A percentile compares a stretch with the other conserved stretches of the same genome.
phyloP scores from a whole-genome alignment of 2,888 invertebrate genomes.

The Cepaea hortensis region DNA sequence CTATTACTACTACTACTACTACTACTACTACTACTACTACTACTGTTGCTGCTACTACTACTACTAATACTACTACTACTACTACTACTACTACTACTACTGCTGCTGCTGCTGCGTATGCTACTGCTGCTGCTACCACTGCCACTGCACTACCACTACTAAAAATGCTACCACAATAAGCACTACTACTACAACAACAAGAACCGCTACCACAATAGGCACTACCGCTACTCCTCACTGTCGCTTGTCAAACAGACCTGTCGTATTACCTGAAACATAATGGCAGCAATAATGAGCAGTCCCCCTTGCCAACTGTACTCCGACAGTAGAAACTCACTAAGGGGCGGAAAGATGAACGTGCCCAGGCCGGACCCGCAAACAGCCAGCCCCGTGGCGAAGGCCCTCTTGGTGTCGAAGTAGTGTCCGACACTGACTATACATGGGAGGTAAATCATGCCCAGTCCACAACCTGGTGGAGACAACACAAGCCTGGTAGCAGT shows the following conservation, averaged over 20 bases:
- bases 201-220: too few relatives aligned
- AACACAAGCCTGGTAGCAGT: neutral
- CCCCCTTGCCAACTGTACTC: slow-evolving; percentile 86
- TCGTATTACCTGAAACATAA: slow-evolving; percentile 78
- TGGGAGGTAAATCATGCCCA: slow-evolving; percentile 96
- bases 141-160: too few relatives aligned
- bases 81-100: too few relatives aligned
- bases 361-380: slow-evolving; percentile 98
- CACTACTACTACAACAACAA: too few relatives aligned
- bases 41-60: too few relatives aligned
- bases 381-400: slow-evolving; percentile 95
- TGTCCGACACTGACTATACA: slow-evolving; percentile 96
- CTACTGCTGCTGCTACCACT: too few relatives aligned
- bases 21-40: too few relatives aligned
- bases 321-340: slow-evolving; percentile 83
- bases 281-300: slow-evolving; percentile 84
- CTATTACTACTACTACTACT: too few relatives aligned
- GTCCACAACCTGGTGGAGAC: slow-evolving; percentile 85
- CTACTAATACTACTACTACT: too few relatives aligned
- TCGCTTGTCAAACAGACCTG: neutral
- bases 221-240: too few relatives aligned
- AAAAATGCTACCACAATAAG: too few relatives aligned
- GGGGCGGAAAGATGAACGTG: slow-evolving; percentile 83
- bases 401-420: slow-evolving; percentile 97
- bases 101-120: too few relatives aligned